Conservation (phyloP, 2,113 vertebrate species). For the Takifugu flavidus region DNA sequence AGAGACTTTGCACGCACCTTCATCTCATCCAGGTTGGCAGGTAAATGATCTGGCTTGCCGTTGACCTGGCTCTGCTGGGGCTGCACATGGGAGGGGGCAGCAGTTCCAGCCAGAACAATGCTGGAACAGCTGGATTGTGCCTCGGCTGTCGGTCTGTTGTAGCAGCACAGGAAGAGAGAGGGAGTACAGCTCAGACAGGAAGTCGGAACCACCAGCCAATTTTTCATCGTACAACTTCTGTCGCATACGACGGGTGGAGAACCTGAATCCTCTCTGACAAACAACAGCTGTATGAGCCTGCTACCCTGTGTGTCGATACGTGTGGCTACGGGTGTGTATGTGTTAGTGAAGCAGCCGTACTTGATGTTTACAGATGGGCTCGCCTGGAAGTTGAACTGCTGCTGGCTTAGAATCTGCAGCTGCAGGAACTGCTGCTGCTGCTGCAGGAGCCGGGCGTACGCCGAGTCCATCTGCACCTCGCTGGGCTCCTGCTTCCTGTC, state of each 20-base stretch:
- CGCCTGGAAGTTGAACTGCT: constrained; percentile 90
- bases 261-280: constrained; percentile 27
- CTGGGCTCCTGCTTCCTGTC: constrained; percentile 92
- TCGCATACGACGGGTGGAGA: constrained; percentile 38
- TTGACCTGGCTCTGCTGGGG: constrained; percentile 63
- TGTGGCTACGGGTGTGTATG: constrained; percentile 1
- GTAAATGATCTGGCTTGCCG: constrained; percentile 83
- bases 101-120: constrained; percentile 50
- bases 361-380: constrained; percentile 81
- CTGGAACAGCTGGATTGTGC: constrained; percentile 77
- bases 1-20: constrained; percentile 77
- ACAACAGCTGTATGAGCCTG: constrained; percentile 40
- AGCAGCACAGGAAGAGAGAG: constrained; percentile 30
- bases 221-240: constrained; percentile 58
- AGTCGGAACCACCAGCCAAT: constrained; percentile 30
- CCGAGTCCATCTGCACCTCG: constrained; percentile 90
- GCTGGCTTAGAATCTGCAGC: constrained; percentile 96
- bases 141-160: constrained; percentile 74
- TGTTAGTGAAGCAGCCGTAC: constrained; percentile 71
- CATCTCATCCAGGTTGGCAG: constrained; percentile 90
- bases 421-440: constrained; percentile 98
- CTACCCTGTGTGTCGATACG: neutral
- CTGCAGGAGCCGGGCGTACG: constrained; percentile 92
- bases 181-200: constrained; percentile 30
- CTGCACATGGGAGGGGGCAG: constrained; percentile 59